A percentile compares a stretch with the other conserved stretches of the same genome.
Conservation (phyloP, 1,140 invertebrate species). For the Lepidurus arcticus region DNA sequence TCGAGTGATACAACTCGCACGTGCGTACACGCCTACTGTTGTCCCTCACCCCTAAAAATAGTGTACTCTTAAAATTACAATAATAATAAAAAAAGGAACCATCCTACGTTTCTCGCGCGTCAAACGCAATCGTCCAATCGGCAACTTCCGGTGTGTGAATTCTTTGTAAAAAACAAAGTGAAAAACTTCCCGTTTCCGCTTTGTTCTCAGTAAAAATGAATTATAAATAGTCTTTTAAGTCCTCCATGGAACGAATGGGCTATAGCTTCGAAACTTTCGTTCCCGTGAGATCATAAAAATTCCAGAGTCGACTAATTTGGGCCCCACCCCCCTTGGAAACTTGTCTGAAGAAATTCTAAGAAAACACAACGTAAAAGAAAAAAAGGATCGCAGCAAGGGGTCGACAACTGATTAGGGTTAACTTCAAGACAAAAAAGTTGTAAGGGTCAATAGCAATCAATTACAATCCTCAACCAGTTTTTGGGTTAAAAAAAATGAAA, state of each 20-base stretch:
- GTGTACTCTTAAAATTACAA: no score
- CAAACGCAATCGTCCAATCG: neutral
- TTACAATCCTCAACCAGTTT: neutral
- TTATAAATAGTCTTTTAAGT: slow-evolving; percentile 1
- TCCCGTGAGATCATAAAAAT: neutral
- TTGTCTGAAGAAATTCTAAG: neutral
- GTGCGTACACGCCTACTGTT: slow-evolving; percentile 7
- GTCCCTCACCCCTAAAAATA: neutral
- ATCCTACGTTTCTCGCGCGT: neutral
- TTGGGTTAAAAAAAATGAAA: neutral
- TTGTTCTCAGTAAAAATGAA: neutral
- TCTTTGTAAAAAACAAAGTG: neutral
- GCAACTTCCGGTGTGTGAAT: neutral
- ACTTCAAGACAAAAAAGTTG: neutral
- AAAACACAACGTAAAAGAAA: slow-evolving; percentile 11
- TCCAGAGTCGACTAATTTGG: slow-evolving; percentile 7
- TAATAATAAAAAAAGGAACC: no score
- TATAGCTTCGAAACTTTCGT: neutral
- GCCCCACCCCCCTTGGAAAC: slow-evolving; percentile 1
- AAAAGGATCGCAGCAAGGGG: neutral
- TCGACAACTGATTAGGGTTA: neutral
- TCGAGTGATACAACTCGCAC: neutral
- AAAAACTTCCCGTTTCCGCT: neutral
- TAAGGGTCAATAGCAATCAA: no score
- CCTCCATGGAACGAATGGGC: neutral